Conservation (phyloP, 2,797 vertebrate genomes). For the Dallia pectoralis region DNA sequence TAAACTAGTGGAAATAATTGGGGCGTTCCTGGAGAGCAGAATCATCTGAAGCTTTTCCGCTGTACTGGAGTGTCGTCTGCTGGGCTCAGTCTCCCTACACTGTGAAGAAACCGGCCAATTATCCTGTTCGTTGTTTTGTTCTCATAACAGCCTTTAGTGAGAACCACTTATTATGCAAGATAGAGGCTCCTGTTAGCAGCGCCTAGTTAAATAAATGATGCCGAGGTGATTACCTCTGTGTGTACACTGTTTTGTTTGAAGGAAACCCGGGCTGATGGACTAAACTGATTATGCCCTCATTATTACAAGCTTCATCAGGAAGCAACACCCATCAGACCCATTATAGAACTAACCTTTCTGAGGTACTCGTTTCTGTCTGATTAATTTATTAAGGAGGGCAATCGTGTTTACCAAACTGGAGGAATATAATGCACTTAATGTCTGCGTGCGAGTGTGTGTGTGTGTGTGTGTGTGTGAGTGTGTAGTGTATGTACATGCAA, state of each 20-base stretch:
- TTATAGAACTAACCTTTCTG: slow-evolving; percentile 65
- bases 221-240: slow-evolving; percentile 63
- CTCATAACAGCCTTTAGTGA: slow-evolving; percentile 33
- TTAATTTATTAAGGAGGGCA: slow-evolving; percentile 68
- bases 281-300: slow-evolving; percentile 71
- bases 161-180: slow-evolving; percentile 60
- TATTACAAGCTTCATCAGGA: slow-evolving; percentile 62
- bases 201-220: slow-evolving; percentile 65
- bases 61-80: not conserved
- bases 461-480: not conserved
- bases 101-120: slow-evolving; percentile 30
- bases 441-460: slow-evolving; percentile 8
- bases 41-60: not conserved
- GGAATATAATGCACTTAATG: slow-evolving; percentile 40
- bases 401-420: slow-evolving; percentile 57
- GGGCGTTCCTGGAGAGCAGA: not conserved
- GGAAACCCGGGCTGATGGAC: slow-evolving; percentile 63
- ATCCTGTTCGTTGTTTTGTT: slow-evolving; percentile 42
- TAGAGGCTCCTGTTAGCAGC: slow-evolving; percentile 46
- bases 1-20: slow-evolving; percentile 36
- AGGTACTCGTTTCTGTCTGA: slow-evolving; percentile 54
- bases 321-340: slow-evolving; percentile 55
- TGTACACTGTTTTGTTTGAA: slow-evolving; percentile 64
- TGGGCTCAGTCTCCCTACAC: slow-evolving; percentile 11
- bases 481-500: not conserved